Evolutionary conservation across 2,113 vertebrate species (phyloP).

Genomic region (Asarcornis scutulata): DNA sequence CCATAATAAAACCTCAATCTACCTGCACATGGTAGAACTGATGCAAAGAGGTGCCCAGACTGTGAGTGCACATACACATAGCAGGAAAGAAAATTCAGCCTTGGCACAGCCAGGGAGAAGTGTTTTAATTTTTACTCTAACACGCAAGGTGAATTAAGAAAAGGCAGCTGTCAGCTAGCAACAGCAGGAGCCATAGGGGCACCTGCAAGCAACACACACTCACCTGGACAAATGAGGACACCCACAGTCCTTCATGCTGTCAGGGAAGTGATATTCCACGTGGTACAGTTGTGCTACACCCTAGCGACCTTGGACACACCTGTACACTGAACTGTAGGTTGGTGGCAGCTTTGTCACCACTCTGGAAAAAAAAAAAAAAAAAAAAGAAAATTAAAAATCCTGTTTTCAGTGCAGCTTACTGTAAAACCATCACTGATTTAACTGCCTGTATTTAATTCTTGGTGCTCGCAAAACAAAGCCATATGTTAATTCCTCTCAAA

Average conservation of each 20-base stretch:
- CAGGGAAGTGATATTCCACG: not conserved
- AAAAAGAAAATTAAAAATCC: not conserved
- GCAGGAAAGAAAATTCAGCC: not conserved
- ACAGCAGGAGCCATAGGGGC: not conserved
- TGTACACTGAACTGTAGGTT: not conserved
- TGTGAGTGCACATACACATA: not conserved
- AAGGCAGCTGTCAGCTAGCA: not conserved
- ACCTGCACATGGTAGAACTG: not conserved
- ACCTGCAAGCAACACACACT: not conserved
- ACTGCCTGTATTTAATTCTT: not conserved
- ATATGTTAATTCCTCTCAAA: not conserved
- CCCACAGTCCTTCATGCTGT: not conserved
- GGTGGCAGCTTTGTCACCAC: not conserved
- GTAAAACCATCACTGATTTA: not conserved
- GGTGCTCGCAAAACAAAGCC: not conserved
- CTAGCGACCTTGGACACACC: not conserved
- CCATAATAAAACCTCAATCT: not conserved
- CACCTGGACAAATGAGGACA: not conserved
- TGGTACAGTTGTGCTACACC: fast-evolving
- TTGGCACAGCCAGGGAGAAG: not conserved
- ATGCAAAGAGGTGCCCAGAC: not conserved
- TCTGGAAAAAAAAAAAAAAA: fast-evolving
- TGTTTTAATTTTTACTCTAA: not conserved
- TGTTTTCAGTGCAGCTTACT: not conserved
- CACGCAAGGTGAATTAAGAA: not conserved